Evolutionary conservation across 2,888 invertebrate species (phyloP).

Genomic region (Hirtodrosophila cameraria): DNA sequence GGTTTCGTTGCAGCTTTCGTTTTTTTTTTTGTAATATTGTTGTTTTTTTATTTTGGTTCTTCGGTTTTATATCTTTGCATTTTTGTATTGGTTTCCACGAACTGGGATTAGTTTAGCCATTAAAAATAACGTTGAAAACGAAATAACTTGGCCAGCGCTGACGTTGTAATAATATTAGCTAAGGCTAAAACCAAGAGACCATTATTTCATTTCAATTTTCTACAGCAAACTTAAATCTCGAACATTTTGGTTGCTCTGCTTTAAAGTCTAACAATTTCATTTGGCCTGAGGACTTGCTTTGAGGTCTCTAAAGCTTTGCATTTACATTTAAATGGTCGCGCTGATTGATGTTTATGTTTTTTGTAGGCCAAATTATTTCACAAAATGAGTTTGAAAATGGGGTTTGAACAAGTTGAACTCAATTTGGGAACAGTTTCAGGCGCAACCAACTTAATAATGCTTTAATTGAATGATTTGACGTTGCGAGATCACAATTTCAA

Average conservation of each 20-base stretch:
- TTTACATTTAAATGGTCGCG: background rate
- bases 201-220: background rate
- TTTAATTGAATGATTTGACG: constrained; percentile 14
- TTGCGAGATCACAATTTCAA: constrained; percentile 8
- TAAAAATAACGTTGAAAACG: constrained; percentile 2
- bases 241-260: background rate
- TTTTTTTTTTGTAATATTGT: constrained; percentile 7
- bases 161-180: constrained; percentile 10
- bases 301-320: background rate
- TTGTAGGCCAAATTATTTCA: background rate
- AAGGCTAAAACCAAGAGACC: background rate
- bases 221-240: background rate
- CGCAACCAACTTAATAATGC: constrained; percentile 12
- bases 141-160: background rate
- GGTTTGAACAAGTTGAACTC: background rate
- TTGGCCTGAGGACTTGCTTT: background rate
- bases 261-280: background rate
- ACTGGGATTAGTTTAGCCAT: constrained; percentile 23
- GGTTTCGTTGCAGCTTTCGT: constrained; percentile 33
- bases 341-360: background rate
- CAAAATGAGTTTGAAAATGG: constrained; percentile 6
- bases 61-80: constrained; percentile 41
- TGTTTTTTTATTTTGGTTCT: background rate
- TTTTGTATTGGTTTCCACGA: constrained; percentile 27
- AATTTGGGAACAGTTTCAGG: background rate